Conservation (phyloP, 1,140 invertebrate species). For the Nixonia krombeini region DNA sequence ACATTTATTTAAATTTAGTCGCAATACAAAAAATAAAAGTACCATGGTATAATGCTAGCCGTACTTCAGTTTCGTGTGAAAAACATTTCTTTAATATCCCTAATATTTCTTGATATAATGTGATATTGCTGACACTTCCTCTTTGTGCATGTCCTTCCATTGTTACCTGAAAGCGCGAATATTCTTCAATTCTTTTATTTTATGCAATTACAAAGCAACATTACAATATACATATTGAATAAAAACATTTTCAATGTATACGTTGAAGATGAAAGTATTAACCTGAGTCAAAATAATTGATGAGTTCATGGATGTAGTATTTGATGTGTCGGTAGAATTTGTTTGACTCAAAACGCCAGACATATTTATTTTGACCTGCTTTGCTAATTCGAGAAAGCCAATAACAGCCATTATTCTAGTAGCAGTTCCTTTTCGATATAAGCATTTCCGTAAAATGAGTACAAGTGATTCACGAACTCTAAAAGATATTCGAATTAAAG, state of each 20-base stretch:
- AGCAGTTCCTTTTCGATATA: conserved; percentile 70
- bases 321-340: conserved; percentile 36
- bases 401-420: conserved; percentile 73
- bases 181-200: no score
- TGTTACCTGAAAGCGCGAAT: no score
- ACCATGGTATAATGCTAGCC: conserved; percentile 74
- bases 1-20: neutral
- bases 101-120: conserved; percentile 75
- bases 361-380: conserved; percentile 69
- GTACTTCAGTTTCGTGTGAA: conserved; percentile 74
- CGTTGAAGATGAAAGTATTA: no score
- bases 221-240: no score
- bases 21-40: conserved; percentile 28
- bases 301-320: conserved; percentile 58
- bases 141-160: no score
- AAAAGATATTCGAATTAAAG: conserved; percentile 67
- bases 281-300: conserved; percentile 69
- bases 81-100: conserved; percentile 75
- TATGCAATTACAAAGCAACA: no score
- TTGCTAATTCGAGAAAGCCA: conserved; percentile 73
- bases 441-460: conserved; percentile 73
- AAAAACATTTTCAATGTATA: no score
- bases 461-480: conserved; percentile 72
- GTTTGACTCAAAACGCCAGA: conserved; percentile 68
- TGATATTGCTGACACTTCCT: conserved; percentile 71